A percentile compares a stretch with the other conserved stretches of the same genome.
Conservation (phyloP, 2,797 vertebrate genomes). For the Cynodonichthys magdalenae region DNA sequence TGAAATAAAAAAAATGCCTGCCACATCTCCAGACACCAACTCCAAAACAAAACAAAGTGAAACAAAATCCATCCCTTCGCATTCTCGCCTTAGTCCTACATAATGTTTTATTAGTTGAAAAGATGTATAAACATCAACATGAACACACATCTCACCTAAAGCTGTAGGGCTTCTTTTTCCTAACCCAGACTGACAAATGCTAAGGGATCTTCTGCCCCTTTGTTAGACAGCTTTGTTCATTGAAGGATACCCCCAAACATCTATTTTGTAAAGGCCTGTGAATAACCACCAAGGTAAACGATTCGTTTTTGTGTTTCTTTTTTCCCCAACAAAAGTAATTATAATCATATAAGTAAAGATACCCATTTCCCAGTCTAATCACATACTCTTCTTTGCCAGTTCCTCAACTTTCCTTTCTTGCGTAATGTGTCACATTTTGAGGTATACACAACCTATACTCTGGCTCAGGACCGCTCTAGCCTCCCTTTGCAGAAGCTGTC, state of each 20-base stretch:
- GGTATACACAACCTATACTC: constrained; percentile 55
- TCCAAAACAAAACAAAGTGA: too few species aligned
- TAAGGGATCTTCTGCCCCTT: background rate
- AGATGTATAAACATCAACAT: background rate
- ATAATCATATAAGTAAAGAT: constrained; percentile 22
- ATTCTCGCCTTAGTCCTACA: too few species aligned
- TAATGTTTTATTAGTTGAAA: constrained; percentile 4
- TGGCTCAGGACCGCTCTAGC: constrained; percentile 39
- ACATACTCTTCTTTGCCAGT: constrained; percentile 30
- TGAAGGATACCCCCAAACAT: constrained; percentile 6
- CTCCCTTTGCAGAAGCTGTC: constrained; percentile 57
- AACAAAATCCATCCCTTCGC: too few species aligned
- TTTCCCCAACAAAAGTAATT: constrained; percentile 27
- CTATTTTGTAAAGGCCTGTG: constrained; percentile 39
- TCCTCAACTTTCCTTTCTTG: constrained; percentile 40
- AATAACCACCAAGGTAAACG: constrained; percentile 29
- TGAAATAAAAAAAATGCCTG: too few species aligned
- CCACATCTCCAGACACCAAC: too few species aligned
- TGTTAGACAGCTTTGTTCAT: constrained; percentile 13
- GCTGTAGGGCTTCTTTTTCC: constrained; percentile 1
- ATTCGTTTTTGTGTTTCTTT: constrained; percentile 24
- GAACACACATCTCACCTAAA: constrained; percentile 2
- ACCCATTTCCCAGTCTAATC: constrained; percentile 18
- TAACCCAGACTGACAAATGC: constrained; percentile 21
- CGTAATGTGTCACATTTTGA: constrained; percentile 54